Evolutionary conservation across 2,888 invertebrate species (phyloP), one percentile per base, ranked within the genome.

Genomic region (Ophioninae sp.): DNA sequence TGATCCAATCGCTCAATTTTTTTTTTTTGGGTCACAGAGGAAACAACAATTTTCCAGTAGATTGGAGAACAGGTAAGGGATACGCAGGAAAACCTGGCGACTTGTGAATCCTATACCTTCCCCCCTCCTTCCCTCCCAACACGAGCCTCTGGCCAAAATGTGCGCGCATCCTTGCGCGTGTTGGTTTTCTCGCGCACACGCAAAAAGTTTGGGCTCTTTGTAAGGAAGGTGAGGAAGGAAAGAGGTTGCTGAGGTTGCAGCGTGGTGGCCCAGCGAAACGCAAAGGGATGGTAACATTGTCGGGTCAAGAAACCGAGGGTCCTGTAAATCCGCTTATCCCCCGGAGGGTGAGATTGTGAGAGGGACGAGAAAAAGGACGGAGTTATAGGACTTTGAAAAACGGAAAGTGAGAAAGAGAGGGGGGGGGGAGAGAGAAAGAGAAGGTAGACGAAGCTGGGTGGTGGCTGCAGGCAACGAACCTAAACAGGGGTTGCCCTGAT

Each of bases 301-400:
- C 87, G 84, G 85, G 87, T 85, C 86, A 86, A 86, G 87, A 87
- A 87, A 88, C 87, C 87, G 83, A 85, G 86, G 86, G 87, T 30
- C 86, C 87, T 84, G 87, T 83, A 91, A 91, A 91, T 91, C 91
- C 90, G 91, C 90, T 91, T 91, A 91, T 89, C 89, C 90, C 85
- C 81, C 85, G 82, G 63, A 82, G 79, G 22, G 61, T 41, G 61
- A 41, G 59, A 68, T 51, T 44, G 41, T 41, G 69, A 51, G 69
- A 77, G 61, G 20, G 51, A 51, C 51, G 13, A 13, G 68, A 37
- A 56, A 72, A 37, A 64, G 37, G 39, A 22, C 58, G 6, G 22
- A 44, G 56, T 3, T 23, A 41, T n/a, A 1, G 41, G 39, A 23
- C 22, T 59, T n/a, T 22, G 30, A 17, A 23, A 51, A 23, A 68